Evolutionary conservation across 2,797 vertebrate genomes (phyloP).

Genomic region (Catostomus latipinnis): DNA sequence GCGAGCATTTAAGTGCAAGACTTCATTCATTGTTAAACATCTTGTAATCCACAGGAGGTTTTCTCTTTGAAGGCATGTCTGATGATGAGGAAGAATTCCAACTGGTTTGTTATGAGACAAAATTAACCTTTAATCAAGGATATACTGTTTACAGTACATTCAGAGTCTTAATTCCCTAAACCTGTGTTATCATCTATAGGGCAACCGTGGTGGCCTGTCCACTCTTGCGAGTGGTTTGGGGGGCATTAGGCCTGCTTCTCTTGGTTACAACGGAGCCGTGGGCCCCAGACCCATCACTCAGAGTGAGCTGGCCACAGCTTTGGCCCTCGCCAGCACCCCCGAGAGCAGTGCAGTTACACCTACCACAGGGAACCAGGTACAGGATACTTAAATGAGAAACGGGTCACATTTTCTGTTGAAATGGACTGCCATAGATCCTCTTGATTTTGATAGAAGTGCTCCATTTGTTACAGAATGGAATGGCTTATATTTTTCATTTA

Average conservation of each 20-base stretch:
- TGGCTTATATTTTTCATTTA: no score
- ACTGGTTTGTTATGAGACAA: constrained; percentile 69
- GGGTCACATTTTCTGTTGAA: no score
- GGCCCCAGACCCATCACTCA: constrained; percentile 88
- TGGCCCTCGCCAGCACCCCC: constrained; percentile 87
- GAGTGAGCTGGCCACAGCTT: constrained; percentile 84
- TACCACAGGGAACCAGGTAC: constrained; percentile 86
- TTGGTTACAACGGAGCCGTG: constrained; percentile 84
- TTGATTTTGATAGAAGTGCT: no score
- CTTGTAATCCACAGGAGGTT: constrained; percentile 77
- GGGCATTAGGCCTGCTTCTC: constrained; percentile 81
- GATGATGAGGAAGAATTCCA: constrained; percentile 89
- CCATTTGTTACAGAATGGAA: no score
- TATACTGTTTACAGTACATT: neutral
- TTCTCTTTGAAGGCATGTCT: constrained; percentile 87
- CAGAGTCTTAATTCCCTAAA: neutral
- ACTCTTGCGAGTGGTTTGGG: constrained; percentile 75
- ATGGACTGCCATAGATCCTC: no score
- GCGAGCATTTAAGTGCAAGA: no score
- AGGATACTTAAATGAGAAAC: neutral
- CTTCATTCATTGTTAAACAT: neutral
- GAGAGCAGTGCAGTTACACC: constrained; percentile 88
- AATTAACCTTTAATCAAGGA: constrained; percentile 2
- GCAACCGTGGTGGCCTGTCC: constrained; percentile 76
- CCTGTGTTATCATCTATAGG: constrained; percentile 65